A percentile compares a stretch with the other conserved stretches of the same genome.
Conservation (phyloP, 1,140 invertebrate genomes). For the Drosophila ironensis region DNA sequence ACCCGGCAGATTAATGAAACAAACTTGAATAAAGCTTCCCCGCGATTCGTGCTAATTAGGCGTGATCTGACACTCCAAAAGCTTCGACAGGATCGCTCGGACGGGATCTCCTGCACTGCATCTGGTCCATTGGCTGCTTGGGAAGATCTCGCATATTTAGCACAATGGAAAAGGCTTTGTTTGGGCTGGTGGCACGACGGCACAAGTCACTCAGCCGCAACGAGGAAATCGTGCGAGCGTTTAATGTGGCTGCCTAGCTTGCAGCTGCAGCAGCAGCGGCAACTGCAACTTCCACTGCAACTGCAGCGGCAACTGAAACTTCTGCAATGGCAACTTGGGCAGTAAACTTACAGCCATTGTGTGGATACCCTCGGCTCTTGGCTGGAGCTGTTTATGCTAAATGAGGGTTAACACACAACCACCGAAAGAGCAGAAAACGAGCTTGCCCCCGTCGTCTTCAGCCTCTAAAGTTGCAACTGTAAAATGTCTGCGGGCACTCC, state of each 20-base stretch:
- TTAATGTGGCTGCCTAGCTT: constrained; percentile 48
- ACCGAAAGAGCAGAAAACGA: constrained; percentile 14
- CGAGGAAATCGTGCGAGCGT: constrained; percentile 78
- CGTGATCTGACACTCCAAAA: constrained; percentile 30
- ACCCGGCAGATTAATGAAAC: neutral
- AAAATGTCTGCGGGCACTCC: constrained; percentile 19
- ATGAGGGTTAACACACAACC: constrained; percentile 61
- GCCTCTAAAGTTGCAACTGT: constrained; percentile 24
- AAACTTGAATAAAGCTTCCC: neutral
- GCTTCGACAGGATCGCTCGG: neutral
- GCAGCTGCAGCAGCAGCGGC: constrained; percentile 28
- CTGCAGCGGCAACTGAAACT: constrained; percentile 28
- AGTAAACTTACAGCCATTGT: constrained; percentile 48
- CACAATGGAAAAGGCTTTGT: constrained; percentile 58
- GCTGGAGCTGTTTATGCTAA: constrained; percentile 57
- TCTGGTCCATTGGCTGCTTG: constrained; percentile 1
- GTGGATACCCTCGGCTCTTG: constrained; percentile 19
- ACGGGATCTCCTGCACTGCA: constrained; percentile 34
- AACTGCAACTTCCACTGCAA: constrained; percentile 4
- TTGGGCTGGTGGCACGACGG: constrained; percentile 63
- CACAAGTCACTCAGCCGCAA: constrained; percentile 78
- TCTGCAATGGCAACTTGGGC: constrained; percentile 37
- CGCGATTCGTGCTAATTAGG: constrained; percentile 54
- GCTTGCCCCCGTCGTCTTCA: neutral
- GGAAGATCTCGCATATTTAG: constrained; percentile 61